Evolutionary conservation across 1,140 invertebrate species (phyloP).

Genomic region (Lordiphosa mommai): DNA sequence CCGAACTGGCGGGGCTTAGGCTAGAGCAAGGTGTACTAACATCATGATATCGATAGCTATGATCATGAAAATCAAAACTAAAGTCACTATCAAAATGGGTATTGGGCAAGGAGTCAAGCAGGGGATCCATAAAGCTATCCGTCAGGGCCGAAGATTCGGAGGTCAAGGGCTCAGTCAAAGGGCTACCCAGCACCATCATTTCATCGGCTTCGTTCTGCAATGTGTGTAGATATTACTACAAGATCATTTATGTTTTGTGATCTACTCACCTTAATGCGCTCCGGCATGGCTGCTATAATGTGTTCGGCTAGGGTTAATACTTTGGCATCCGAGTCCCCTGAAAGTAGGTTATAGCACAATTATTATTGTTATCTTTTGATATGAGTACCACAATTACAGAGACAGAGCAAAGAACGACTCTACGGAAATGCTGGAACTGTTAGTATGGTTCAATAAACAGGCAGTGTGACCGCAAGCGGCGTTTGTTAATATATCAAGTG

Average conservation of each 20-base stretch:
- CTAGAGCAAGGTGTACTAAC: slow-evolving; percentile 88
- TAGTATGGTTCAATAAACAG: neutral
- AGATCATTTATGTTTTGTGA: neutral
- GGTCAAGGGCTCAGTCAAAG: slow-evolving; percentile 74
- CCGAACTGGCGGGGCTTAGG: slow-evolving; percentile 84
- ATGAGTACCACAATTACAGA: slow-evolving; percentile 5
- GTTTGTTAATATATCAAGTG: no score
- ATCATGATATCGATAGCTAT: slow-evolving; percentile 89
- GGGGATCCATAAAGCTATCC: slow-evolving; percentile 85
- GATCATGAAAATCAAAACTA: slow-evolving; percentile 89
- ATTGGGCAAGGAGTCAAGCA: slow-evolving; percentile 83
- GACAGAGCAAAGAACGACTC: slow-evolving; percentile 46
- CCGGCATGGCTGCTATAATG: slow-evolving; percentile 98
- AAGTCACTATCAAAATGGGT: slow-evolving; percentile 84
- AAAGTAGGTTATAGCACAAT: slow-evolving; percentile 75
- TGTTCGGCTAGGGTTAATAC: slow-evolving; percentile 97
- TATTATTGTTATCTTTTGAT: neutral
- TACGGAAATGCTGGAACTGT: slow-evolving; percentile 15
- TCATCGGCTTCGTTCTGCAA: slow-evolving; percentile 77
- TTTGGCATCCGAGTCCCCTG: slow-evolving; percentile 94
- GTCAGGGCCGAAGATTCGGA: slow-evolving; percentile 79
- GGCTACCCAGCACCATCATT: slow-evolving; percentile 80
- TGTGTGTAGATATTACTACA: neutral
- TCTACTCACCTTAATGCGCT: slow-evolving; percentile 92
- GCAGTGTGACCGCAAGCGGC: no score